A percentile compares a stretch with the other conserved stretches of the same genome.
Evolutionary conservation across 2,797 vertebrate species (phyloP).

Genomic region (Sarcoramphus papa): DNA sequence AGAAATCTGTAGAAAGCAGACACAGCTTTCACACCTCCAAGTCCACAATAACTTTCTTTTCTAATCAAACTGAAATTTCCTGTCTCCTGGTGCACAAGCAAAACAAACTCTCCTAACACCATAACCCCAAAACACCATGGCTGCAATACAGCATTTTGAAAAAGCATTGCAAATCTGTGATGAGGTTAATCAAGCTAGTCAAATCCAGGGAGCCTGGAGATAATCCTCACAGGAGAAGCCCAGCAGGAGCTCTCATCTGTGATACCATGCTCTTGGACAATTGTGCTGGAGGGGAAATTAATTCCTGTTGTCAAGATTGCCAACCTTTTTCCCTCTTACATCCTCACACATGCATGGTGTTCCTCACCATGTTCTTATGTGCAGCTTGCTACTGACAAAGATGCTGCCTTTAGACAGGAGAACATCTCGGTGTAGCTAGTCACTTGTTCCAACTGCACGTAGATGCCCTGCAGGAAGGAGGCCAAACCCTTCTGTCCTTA

Average conservation of each 20-base stretch:
- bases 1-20: neutral
- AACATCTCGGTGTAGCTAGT: neutral
- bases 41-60: neutral
- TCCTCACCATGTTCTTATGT: rapidly evolving
- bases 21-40: neutral
- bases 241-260: neutral
- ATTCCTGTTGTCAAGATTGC: neutral
- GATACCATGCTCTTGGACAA: neutral
- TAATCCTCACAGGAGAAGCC: neutral
- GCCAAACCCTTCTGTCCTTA: neutral
- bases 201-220: neutral
- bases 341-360: neutral
- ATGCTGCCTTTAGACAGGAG: neutral
- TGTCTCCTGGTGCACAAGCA: neutral
- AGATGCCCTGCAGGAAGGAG: neutral
- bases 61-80: neutral
- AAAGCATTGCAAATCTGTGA: neutral
- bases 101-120: neutral
- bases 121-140: neutral
- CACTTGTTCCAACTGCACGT: neutral
- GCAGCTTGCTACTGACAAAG: neutral
- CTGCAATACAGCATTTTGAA: neutral
- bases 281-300: neutral
- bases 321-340: neutral
- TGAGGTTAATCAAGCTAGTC: neutral